Percentiles rank a stretch among this genome's conserved stretches.
Conservation (phyloP, 2,797 vertebrate species). For the Danio aesculapii region DNA sequence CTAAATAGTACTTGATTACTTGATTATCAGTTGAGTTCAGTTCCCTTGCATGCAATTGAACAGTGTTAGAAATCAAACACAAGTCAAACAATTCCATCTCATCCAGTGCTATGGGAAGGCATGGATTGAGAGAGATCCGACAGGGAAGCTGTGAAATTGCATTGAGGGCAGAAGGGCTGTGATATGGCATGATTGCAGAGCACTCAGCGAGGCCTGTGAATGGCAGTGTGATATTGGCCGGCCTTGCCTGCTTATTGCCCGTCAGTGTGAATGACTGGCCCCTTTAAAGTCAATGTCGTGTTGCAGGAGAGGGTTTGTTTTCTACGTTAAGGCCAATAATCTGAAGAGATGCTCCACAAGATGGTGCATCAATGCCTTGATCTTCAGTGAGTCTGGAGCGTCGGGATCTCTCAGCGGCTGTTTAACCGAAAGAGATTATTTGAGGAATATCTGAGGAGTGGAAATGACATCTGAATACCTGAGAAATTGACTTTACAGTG, state of each 20-base stretch:
- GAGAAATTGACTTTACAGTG: not conserved
- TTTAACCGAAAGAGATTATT: slow-evolving; percentile 19
- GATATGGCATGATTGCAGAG: slow-evolving; percentile 58
- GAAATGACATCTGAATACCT: not conserved
- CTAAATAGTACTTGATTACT: slow-evolving; percentile 27
- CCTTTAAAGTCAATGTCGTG: slow-evolving; percentile 56
- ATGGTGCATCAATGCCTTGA: slow-evolving; percentile 53
- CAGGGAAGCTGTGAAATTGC: slow-evolving; percentile 52
- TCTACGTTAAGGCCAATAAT: slow-evolving; percentile 66
- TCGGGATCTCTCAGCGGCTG: slow-evolving; percentile 21
- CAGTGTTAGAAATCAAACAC: slow-evolving; percentile 3
- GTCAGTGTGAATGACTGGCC: slow-evolving; percentile 60
- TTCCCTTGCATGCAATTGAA: not conserved
- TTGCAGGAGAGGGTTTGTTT: slow-evolving; percentile 62
- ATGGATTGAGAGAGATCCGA: slow-evolving; percentile 38
- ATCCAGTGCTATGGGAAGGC: slow-evolving; percentile 23
- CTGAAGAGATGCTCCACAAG: slow-evolving; percentile 67
- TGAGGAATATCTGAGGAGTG: not conserved
- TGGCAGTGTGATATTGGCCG: slow-evolving; percentile 57
- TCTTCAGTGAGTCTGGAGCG: slow-evolving; percentile 46
- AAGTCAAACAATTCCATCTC: slow-evolving; percentile 22
- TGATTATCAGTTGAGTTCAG: slow-evolving; percentile 1
- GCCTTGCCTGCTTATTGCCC: slow-evolving; percentile 55
- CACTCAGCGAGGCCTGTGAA: slow-evolving; percentile 50
- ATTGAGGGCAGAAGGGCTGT: slow-evolving; percentile 50